Base-by-base conservation (phyloP, 2,113 vertebrate genomes). In the Micronisus gabar region DNA sequence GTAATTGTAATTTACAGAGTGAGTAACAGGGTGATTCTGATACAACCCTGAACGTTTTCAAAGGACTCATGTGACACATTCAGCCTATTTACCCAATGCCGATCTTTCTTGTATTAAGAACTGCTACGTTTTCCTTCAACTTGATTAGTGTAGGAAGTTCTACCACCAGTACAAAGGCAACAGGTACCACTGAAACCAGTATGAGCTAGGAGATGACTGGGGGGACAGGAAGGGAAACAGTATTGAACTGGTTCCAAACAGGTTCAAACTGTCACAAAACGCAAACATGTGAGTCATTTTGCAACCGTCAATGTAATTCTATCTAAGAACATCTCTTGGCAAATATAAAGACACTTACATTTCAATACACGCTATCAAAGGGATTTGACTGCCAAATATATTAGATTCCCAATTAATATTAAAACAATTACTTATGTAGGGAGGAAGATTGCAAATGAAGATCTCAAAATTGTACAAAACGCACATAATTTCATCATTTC, bases 211-310 rank as follows among this genome's bases (percentile, higher is more conserved):
- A 83, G 75, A 91, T 67, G 63, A 81, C 86, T 87, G 67, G 25
- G 7, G 36, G 21, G 15, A 20, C 10, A 11, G 25, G 36, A 92
- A 79, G 73, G 50, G 43, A 96, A 97, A 94, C 94, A 56, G 65
- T 5, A 66, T 13, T 96, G 95, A 86, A 90, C 81, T 40, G 30
- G 25, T 68, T 86, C 86, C 94, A 94, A 97, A 86, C 75, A 87
- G 88, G 93, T 98, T 97, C 91, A 97, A 96, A 98, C 95, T 91
- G 87, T 95, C 97, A 94, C 86, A 88, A 3, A 95, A 81, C 10
- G 2, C 65, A 96, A 97, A 93, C 93, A 94, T 15, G 75, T 81
- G 90, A 98, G 92, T 95, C 75, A 90, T 91, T 97, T 75, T 96
- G 91, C 80, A 98, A 91, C 74, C 89, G 72, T 8, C 95, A 93